phyloP scores from a whole-genome alignment of 2,888 invertebrate genomes.

The Pristionchus maxplancki region DNA sequence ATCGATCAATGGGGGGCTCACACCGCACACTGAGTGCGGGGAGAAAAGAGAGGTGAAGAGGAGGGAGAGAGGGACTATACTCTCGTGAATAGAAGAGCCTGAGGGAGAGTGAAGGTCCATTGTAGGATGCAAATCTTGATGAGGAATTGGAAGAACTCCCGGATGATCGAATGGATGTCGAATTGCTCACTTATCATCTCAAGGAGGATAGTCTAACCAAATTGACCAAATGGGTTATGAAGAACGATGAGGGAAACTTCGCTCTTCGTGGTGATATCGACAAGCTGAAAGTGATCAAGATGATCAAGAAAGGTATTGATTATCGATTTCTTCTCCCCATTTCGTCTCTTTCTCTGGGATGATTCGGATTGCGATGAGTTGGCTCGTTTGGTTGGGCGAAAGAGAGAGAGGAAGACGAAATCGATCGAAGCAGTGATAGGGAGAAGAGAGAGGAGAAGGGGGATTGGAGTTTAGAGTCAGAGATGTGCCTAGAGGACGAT shows the following conservation, averaged over 20 bases:
- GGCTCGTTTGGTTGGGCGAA: slow-evolving; percentile 1
- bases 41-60: slow-evolving; percentile 22
- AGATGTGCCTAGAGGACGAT: slow-evolving; percentile 7
- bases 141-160: background rate
- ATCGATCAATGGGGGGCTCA: slow-evolving; percentile 49
- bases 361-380: slow-evolving; percentile 52
- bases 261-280: slow-evolving; percentile 17
- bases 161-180: slow-evolving; percentile 14
- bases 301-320: slow-evolving; percentile 34
- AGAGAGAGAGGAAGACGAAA: slow-evolving; percentile 42
- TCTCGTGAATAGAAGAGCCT: background rate
- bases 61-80: slow-evolving; percentile 14
- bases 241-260: background rate
- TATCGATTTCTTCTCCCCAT: background rate
- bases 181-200: background rate
- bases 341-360: slow-evolving; percentile 17
- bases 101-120: background rate
- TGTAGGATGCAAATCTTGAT: slow-evolving; percentile 29
- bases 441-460: slow-evolving; percentile 22
- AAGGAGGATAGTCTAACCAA: background rate
- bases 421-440: slow-evolving; percentile 43
- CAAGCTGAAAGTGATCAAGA: slow-evolving; percentile 38
- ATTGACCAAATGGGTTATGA: background rate
- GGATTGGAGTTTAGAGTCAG: background rate
- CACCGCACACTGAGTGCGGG: slow-evolving; percentile 22